These are phyloP conservation scores for Baronia brevicornis DNA, from an alignment of 2,888 invertebrate genomes.

Conservation along the genomic window DNA sequence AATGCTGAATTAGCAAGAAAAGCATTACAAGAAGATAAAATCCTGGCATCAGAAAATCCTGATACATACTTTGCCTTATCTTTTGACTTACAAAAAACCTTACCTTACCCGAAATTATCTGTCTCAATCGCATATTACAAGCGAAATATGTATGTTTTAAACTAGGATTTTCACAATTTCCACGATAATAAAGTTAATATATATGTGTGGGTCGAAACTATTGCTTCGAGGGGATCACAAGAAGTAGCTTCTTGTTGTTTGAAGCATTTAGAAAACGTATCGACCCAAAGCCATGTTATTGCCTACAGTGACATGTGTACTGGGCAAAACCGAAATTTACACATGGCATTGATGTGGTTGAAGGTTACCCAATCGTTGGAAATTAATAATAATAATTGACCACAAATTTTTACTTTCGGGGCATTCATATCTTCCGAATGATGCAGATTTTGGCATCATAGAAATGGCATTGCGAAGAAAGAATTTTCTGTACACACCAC, in stretches of 20 bases:
- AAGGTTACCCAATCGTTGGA: slow-evolving; percentile 19
- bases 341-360: slow-evolving; percentile 23
- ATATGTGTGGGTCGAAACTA: slow-evolving; percentile 24
- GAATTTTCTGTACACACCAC: slow-evolving; percentile 7
- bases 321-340: slow-evolving; percentile 31
- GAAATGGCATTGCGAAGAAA: slow-evolving; percentile 10
- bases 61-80: slow-evolving; percentile 15
- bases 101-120: slow-evolving; percentile 24
- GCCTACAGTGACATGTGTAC: slow-evolving; percentile 29
- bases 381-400: slow-evolving; percentile 20
- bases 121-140: slow-evolving; percentile 28
- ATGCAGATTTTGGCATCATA: slow-evolving; percentile 13
- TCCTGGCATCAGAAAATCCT: slow-evolving; percentile 13
- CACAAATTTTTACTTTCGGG: slow-evolving; percentile 19
- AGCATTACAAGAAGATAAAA: too few species aligned
- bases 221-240: slow-evolving; percentile 25
- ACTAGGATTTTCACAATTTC: slow-evolving; percentile 25
- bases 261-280: slow-evolving; percentile 6
- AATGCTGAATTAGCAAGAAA: too few species aligned
- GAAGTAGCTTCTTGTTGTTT: slow-evolving; percentile 24
- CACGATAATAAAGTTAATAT: slow-evolving; percentile 24
- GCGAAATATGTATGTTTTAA: slow-evolving; percentile 28
- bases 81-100: slow-evolving; percentile 22
- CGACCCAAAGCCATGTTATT: slow-evolving; percentile 24
- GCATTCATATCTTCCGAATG: slow-evolving; percentile 20